Percentiles rank a stretch among this genome's conserved stretches.
Conservation (phyloP, 2,113 vertebrate genomes). For the Chamaea fasciata region DNA sequence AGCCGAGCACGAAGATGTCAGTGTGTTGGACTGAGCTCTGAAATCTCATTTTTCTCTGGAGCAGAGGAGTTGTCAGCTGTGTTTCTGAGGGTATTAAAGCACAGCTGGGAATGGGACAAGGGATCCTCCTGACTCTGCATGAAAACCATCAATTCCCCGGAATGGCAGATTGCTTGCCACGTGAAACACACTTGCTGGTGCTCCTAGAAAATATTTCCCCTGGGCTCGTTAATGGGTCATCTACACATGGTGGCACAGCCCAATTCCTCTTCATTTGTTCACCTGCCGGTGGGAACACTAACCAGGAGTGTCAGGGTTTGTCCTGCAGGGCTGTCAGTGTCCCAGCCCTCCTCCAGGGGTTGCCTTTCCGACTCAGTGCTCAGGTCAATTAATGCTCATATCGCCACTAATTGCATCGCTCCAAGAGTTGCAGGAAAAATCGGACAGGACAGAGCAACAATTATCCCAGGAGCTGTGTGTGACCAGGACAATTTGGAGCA, state of each 20-base stretch:
- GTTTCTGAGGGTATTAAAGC: neutral
- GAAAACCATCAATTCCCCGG: neutral
- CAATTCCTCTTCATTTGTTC: slow-evolving; percentile 16
- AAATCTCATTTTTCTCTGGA: neutral
- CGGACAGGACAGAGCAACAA: neutral
- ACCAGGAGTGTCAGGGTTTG: slow-evolving; percentile 19
- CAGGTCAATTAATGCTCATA: slow-evolving; percentile 47
- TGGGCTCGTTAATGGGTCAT: neutral
- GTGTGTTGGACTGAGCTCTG: neutral
- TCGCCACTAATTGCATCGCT: neutral
- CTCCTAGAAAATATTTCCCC: slow-evolving; percentile 3
- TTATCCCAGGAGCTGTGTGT: neutral
- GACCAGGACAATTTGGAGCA: neutral
- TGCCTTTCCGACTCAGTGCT: slow-evolving; percentile 1
- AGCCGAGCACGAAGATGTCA: neutral
- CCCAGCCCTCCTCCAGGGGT: neutral
- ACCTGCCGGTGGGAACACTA: slow-evolving; percentile 20
- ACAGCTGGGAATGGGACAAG: neutral
- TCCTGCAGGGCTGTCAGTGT: neutral
- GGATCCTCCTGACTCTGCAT: neutral
- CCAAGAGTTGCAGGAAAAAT: slow-evolving; percentile 1
- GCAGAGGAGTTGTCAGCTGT: neutral
- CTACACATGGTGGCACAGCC: neutral
- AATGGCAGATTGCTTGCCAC: neutral
- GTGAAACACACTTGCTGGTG: neutral